A percentile compares a stretch with the other conserved stretches of the same genome.
phyloP scores from a whole-genome alignment of 2,113 vertebrate genomes.

The Toxostoma redivivum region DNA sequence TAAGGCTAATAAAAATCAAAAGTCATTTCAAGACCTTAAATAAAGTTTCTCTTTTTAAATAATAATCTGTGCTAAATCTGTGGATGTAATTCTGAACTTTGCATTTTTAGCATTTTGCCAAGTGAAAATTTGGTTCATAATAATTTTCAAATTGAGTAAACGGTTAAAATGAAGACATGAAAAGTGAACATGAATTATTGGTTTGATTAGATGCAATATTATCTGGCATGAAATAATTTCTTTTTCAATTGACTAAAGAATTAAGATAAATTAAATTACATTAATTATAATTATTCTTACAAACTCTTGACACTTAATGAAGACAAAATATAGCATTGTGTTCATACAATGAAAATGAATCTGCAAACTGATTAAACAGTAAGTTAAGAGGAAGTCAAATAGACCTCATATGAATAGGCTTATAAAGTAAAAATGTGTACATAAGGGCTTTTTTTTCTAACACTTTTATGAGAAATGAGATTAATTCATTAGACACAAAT shows the following conservation, averaged over 20 bases:
- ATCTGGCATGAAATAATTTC: not conserved
- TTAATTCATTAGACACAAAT: not conserved
- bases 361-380: not conserved
- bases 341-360: not conserved
- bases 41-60: not conserved
- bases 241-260: not conserved
- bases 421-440: not conserved
- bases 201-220: not conserved
- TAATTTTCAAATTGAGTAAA: not conserved
- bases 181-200: not conserved
- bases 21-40: not conserved
- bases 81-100: not conserved
- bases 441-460: not conserved
- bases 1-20: not conserved
- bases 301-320: not conserved
- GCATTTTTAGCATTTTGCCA: not conserved
- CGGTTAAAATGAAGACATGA: not conserved
- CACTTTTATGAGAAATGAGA: not conserved
- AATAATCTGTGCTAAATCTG: not conserved
- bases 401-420: not conserved
- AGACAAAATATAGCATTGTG: not conserved
- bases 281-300: not conserved
- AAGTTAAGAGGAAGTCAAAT: not conserved
- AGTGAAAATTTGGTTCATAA: not conserved
- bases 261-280: not conserved